Evolutionary conservation across 2,888 invertebrate genomes (phyloP).

Genomic region (Drosophila putrida): DNA sequence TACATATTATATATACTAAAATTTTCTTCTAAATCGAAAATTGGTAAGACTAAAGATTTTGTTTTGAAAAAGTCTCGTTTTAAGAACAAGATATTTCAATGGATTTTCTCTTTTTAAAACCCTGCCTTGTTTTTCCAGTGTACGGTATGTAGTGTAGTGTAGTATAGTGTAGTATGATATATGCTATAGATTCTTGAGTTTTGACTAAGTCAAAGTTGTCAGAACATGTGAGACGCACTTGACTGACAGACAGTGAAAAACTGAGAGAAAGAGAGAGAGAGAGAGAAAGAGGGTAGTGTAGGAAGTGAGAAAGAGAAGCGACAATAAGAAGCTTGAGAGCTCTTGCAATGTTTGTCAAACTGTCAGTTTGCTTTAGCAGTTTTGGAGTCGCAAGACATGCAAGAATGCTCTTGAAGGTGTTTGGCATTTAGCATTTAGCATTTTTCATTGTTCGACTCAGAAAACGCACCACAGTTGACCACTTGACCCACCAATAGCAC

Average conservation of each 20-base stretch:
- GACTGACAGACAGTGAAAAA: constrained; percentile 59
- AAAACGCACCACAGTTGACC: constrained; percentile 54
- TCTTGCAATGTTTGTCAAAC: constrained; percentile 49
- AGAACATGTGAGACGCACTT: constrained; percentile 51
- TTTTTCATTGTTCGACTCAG: constrained; percentile 55
- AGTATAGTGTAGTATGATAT: constrained; percentile 7
- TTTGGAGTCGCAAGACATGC: constrained; percentile 13
- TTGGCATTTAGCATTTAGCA: constrained; percentile 54
- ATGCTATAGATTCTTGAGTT: constrained; percentile 68
- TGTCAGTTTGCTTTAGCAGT: constrained; percentile 18
- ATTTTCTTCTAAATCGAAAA: no score
- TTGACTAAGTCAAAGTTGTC: constrained; percentile 72
- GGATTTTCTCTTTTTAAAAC: no score
- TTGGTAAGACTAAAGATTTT: no score
- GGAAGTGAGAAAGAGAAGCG: not conserved
- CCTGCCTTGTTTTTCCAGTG: no score
- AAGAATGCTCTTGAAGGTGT: constrained; percentile 39
- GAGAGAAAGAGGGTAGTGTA: constrained; percentile 21
- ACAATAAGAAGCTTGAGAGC: constrained; percentile 25
- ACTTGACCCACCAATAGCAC: constrained; percentile 61
- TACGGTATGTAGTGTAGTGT: not conserved
- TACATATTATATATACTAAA: no score
- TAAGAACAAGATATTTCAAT: no score
- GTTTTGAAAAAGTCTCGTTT: no score
- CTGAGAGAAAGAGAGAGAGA: constrained; percentile 6